These are phyloP conservation scores for Plectropomus leopardus DNA, from an alignment of 2,113 vertebrate species.

Conservation along the genomic window DNA sequence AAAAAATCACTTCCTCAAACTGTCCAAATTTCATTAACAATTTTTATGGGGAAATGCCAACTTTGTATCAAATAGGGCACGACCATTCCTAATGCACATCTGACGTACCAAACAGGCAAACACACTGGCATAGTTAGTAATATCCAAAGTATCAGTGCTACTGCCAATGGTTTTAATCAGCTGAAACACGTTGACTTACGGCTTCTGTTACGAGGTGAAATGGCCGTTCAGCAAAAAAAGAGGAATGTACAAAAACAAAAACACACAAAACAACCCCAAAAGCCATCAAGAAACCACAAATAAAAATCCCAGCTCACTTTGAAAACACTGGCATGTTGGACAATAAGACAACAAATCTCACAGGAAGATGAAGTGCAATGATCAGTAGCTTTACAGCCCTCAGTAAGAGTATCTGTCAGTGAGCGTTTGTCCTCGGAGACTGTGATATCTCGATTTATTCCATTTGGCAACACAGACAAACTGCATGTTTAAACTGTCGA, in stretches of 20 bases:
- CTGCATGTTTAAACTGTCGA: conserved; percentile 53
- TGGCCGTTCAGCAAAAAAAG: conserved; percentile 35
- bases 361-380: conserved; percentile 78
- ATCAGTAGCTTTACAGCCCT: conserved; percentile 66
- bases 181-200: background rate
- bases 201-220: conserved; percentile 35
- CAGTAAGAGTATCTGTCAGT: conserved; percentile 40
- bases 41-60: conserved; percentile 32
- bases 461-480: conserved; percentile 57
- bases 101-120: conserved; percentile 30
- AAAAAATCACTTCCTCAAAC: conserved; percentile 70
- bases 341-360: conserved; percentile 64
- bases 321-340: conserved; percentile 52
- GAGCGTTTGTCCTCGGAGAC: conserved; percentile 43
- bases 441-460: conserved; percentile 51
- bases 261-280: conserved; percentile 30
- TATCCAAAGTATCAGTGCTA: conserved; percentile 46
- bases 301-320: conserved; percentile 40
- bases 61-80: conserved; percentile 51
- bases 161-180: conserved; percentile 12
- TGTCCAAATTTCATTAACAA: conserved; percentile 35
- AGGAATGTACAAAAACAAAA: conserved; percentile 74
- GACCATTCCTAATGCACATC: background rate
- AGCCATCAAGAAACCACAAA: conserved; percentile 43
- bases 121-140: conserved; percentile 28